Evolutionary conservation across 1,140 invertebrate genomes (phyloP).

Genomic region (Drosophila sp.): DNA sequence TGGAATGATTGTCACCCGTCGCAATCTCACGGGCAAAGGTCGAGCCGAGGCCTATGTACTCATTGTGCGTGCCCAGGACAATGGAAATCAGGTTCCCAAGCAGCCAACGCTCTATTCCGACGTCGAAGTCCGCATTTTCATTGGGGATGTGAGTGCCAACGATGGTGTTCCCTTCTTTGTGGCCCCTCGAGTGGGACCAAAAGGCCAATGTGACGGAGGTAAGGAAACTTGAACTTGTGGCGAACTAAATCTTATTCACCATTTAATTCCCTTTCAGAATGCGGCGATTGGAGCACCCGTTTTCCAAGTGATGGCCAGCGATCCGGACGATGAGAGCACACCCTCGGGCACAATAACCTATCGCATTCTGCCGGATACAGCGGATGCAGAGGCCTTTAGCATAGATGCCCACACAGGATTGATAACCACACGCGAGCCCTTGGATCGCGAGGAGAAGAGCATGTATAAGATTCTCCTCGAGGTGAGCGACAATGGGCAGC

Average conservation of each 20-base stretch:
- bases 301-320: slow-evolving; percentile 91
- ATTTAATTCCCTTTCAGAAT: slow-evolving; percentile 84
- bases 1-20: slow-evolving; percentile 88
- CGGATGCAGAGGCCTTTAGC: slow-evolving; percentile 88
- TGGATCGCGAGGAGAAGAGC: slow-evolving; percentile 90
- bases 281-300: slow-evolving; percentile 90
- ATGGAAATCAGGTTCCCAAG: slow-evolving; percentile 86
- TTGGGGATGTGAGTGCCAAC: slow-evolving; percentile 93
- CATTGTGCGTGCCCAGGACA: slow-evolving; percentile 89
- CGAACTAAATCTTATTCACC: background rate
- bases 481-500: slow-evolving; percentile 90
- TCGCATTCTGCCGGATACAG: slow-evolving; percentile 89
- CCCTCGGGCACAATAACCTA: slow-evolving; percentile 90
- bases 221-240: slow-evolving; percentile 77
- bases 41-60: slow-evolving; percentile 90
- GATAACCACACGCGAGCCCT: slow-evolving; percentile 88
- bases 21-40: slow-evolving; percentile 88
- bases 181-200: slow-evolving; percentile 89
- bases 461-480: slow-evolving; percentile 91
- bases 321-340: slow-evolving; percentile 91
- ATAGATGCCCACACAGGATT: slow-evolving; percentile 89
- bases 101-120: slow-evolving; percentile 86
- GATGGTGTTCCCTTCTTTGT: slow-evolving; percentile 93
- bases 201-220: slow-evolving; percentile 89
- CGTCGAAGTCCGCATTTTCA: slow-evolving; percentile 88